These are phyloP conservation scores for Sipha flava DNA, from an alignment of 1,140 invertebrate species.

Conservation along the genomic window DNA sequence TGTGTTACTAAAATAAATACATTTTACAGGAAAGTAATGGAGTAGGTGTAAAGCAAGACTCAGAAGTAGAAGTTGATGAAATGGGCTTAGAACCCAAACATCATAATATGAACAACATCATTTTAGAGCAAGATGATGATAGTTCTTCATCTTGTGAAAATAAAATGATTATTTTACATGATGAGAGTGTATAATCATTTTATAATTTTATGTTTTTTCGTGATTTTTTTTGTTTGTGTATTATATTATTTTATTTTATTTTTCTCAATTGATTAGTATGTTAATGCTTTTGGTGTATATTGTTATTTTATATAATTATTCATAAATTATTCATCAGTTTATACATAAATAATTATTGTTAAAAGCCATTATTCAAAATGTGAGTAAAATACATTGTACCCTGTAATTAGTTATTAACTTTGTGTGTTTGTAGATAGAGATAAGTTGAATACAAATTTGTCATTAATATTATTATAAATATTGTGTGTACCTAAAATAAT, in stretches of 20 bases:
- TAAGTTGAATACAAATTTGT: not conserved
- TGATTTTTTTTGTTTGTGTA: not conserved
- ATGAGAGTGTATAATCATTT: not conserved
- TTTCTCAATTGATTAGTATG: not conserved
- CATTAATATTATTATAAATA: not conserved
- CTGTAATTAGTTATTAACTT: not conserved
- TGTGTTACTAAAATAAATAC: too few species aligned
- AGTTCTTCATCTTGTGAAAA: constrained; percentile 28
- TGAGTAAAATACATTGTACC: too few species aligned
- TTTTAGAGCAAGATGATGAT: constrained; percentile 10
- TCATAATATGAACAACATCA: not conserved
- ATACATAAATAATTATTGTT: too few species aligned
- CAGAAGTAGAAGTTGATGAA: not conserved
- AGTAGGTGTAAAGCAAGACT: not conserved
- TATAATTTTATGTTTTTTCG: not conserved
- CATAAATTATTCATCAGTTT: not conserved
- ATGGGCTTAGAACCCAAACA: not conserved
- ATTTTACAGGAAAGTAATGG: constrained; percentile 4
- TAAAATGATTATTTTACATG: constrained; percentile 29
- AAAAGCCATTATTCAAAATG: too few species aligned
- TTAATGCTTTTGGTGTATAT: not conserved
- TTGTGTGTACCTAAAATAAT: not conserved
- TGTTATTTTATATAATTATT: not conserved
- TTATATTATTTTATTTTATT: not conserved
- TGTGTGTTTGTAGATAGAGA: not conserved